Base-by-base conservation (phyloP, 1,140 invertebrate species). In the Calephelis nemesis region DNA sequence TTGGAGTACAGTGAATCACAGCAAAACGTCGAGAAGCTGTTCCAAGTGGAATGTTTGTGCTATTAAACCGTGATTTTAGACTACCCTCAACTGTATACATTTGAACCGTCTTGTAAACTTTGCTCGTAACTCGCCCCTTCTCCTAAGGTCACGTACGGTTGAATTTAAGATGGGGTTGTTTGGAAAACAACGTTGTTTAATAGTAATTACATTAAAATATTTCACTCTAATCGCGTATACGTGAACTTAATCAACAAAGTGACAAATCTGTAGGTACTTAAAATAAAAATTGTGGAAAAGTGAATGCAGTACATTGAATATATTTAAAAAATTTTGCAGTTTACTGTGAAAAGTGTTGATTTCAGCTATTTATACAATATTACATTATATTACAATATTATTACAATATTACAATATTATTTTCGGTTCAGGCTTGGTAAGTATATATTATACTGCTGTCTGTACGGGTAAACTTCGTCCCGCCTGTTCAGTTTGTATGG, bases 51-150 rank as follows among this genome's bases (percentile, higher is more conserved):
- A 40, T 72, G 39, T 39, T 48, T 13, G 63, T 64, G 63, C 47
- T 64, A 39, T 60, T 60, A 60, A 10, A 60, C 45, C 63, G 15
- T 63, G 42, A 63, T 63, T 63, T 48, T 45, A 19, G 63, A 64
- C 63, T 64, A 64, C 63, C 30, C 39, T 19, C 47, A 64, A 48
- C 63, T 48, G 63, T 64, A 71, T 63, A 71, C 63, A 30, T 69
- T 67, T 48, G 67, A 58, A 70, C 63, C 63, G 67, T 68, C 39
- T 42, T 67, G 48, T 47, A 54, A 76, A 76, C 72, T 76, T 74
- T 9, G 50, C 62, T 63, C 74, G 66, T 74, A 76, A 72, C 52
- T 76, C 54, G 54, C 54, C 54, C 54, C 54, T 60, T 58, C 50
- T 13, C 54, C 39, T 60, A 60, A 60, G 54, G 54, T 60, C 54